Evolutionary conservation across 2,797 vertebrate genomes (phyloP).

Genomic region (Prunella strophiata): DNA sequence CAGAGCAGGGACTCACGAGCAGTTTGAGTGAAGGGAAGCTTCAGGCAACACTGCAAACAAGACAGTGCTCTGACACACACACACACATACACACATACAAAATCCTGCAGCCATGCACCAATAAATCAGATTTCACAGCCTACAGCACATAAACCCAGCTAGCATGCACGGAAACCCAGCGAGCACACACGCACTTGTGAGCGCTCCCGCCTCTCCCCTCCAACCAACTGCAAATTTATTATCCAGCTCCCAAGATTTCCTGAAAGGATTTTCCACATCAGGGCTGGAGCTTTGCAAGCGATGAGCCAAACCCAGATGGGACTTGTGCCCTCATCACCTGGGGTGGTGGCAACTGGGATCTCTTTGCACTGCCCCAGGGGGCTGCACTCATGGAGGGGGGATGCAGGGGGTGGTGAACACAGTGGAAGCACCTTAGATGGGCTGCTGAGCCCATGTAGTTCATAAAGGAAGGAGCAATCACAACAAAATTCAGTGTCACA

Average conservation of each 20-base stretch:
- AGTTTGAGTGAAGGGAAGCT: conserved; percentile 25
- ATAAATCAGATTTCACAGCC: conserved; percentile 48
- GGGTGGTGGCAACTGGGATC: not conserved
- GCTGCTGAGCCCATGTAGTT: not conserved
- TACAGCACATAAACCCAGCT: not conserved
- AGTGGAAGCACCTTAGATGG: accelerated
- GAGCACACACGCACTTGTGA: not conserved
- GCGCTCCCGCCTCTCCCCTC: not conserved
- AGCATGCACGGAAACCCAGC: not conserved
- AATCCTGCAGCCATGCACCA: not conserved
- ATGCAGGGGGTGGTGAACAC: accelerated
- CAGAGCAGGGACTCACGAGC: not conserved
- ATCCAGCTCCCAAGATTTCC: not conserved
- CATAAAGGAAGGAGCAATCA: not conserved
- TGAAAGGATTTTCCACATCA: not conserved
- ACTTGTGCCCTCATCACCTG: not conserved
- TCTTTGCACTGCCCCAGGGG: not conserved
- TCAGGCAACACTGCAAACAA: conserved; percentile 25
- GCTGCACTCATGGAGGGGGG: accelerated
- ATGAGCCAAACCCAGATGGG: not conserved
- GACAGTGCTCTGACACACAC: not conserved
- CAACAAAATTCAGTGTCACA: not conserved
- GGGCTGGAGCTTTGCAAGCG: not conserved
- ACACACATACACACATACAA: not conserved
- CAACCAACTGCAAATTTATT: not conserved